Base-by-base conservation (phyloP, 2,113 vertebrate genomes). In the Salvelinus sp. region DNA sequence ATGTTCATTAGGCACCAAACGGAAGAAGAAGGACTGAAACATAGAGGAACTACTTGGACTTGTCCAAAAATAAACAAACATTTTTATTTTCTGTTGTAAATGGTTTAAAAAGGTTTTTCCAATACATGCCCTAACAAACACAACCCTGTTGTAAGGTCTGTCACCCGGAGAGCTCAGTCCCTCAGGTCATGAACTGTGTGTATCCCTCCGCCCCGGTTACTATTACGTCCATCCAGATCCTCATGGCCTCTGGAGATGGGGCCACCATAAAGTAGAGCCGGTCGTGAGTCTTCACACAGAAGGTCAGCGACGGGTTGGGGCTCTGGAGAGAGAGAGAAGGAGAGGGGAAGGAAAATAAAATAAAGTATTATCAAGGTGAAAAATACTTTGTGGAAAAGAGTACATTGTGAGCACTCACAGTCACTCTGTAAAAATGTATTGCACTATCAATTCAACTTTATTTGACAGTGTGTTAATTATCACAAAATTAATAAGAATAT, bases 221-320 rank as follows among this genome's bases (percentile, higher is more conserved):
- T 6, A 99, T 97, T 81, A 94, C 93, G 76, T 94, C 93, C 93
- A 94, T 94, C 93, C 93, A 94, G 85, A 94, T 94, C 78, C 97
- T 94, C 97, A 99, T 98, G 89, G 97, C 97, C 89, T 99, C 97
- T 0, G 97, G 94, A 0, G 97, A 96, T 0, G 96, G 97, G 0
- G 97, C 97, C 88, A 98, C 97, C 95, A 98, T 94, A 91, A 94
- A 99, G 92, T 98, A 99, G 2, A 98, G 93, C n/a, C 97, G 95
- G 91, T 98, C 96, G 0, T 98, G 97, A 20, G 97, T 98, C 91
- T 98, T 99, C 88, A 99, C 97, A 0, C 97, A 99, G 92, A 99
- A 99, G 25, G 97, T 98, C 74, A 99, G 92, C 5, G 94, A 93
- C 0, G 95, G 95, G 87, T 96, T 97, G 0, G 97, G 97, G 82